A percentile compares a stretch with the other conserved stretches of the same genome.
phyloP scores from a whole-genome alignment of 1,140 invertebrate genomes.

The Drosophila rhopaloa region DNA sequence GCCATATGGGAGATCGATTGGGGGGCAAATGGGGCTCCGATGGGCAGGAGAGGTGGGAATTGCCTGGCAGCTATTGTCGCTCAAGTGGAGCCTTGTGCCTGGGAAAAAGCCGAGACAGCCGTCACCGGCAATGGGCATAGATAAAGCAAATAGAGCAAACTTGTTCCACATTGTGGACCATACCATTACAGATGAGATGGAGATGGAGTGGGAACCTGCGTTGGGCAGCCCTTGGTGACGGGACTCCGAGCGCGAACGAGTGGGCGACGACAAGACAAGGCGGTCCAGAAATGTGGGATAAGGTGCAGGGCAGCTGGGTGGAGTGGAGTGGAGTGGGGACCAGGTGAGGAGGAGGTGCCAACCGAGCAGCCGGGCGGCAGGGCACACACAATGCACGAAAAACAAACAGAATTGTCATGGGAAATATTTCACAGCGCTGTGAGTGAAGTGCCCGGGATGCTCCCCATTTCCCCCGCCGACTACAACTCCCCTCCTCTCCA shows the following conservation, averaged over 20 bases:
- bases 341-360: constrained; percentile 51
- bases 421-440: constrained; percentile 72
- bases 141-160: constrained; percentile 76
- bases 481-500: constrained; percentile 1
- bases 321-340: not conserved
- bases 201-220: constrained; percentile 22
- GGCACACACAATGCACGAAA: constrained; percentile 72
- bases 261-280: constrained; percentile 63
- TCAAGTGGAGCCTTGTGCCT: constrained; percentile 45
- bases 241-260: constrained; percentile 48
- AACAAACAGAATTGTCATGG: constrained; percentile 82
- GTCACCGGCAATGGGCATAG: constrained; percentile 52
- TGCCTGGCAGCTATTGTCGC: constrained; percentile 32
- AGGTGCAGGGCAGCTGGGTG: constrained; percentile 5
- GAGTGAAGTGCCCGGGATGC: constrained; percentile 43
- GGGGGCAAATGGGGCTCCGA: constrained; percentile 20
- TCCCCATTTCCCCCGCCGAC: constrained; percentile 18
- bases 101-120: constrained; percentile 60
- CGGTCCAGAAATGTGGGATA: constrained; percentile 41
- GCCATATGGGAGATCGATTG: constrained; percentile 17
- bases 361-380: constrained; percentile 31
- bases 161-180: constrained; percentile 51
- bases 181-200: constrained; percentile 20
- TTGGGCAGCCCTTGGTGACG: constrained; percentile 12
- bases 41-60: constrained; percentile 2